Evolutionary conservation across 1,140 invertebrate genomes (phyloP).

Genomic region (Adoxophyes honmai): DNA sequence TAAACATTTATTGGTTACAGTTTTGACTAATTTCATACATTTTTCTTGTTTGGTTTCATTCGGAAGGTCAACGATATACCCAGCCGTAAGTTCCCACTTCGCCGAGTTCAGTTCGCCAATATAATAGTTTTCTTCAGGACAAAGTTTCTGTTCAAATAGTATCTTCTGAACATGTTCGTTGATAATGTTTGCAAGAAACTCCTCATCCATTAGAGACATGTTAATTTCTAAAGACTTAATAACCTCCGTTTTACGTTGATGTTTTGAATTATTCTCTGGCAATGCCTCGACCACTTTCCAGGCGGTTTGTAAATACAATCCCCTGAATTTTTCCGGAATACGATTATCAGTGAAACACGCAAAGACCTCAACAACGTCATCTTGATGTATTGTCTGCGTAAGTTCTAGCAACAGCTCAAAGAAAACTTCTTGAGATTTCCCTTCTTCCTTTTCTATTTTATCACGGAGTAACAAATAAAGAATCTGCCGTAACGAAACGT

Average conservation of each 20-base stretch:
- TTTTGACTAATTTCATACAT: slow-evolving; percentile 26
- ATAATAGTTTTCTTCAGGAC: slow-evolving; percentile 18
- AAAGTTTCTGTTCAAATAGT: slow-evolving; percentile 23
- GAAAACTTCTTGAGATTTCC: slow-evolving; percentile 23
- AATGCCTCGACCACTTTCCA: slow-evolving; percentile 40
- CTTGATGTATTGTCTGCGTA: slow-evolving; percentile 33
- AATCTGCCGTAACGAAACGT: slow-evolving; percentile 42
- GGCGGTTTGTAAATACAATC: slow-evolving; percentile 27
- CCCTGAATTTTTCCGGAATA: slow-evolving; percentile 28
- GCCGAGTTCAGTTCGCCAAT: slow-evolving; percentile 17
- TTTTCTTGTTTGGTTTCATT: slow-evolving; percentile 27
- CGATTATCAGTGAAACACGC: slow-evolving; percentile 15
- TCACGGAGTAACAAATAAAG: slow-evolving; percentile 40
- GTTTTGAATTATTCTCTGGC: slow-evolving; percentile 26
- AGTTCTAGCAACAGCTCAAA: slow-evolving; percentile 39
- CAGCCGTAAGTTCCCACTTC: slow-evolving; percentile 38
- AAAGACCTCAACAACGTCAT: slow-evolving; percentile 45
- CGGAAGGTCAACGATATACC: slow-evolving; percentile 31
- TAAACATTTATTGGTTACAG: slow-evolving; percentile 27
- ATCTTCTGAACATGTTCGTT: slow-evolving; percentile 32
- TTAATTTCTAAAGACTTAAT: slow-evolving; percentile 18
- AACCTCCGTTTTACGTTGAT: slow-evolving; percentile 26
- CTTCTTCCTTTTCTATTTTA: slow-evolving; percentile 26
- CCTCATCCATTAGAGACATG: slow-evolving; percentile 28
- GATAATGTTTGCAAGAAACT: slow-evolving; percentile 33